Conservation (phyloP, 2,888 invertebrate species). For the Ochropleura leucogaster region DNA sequence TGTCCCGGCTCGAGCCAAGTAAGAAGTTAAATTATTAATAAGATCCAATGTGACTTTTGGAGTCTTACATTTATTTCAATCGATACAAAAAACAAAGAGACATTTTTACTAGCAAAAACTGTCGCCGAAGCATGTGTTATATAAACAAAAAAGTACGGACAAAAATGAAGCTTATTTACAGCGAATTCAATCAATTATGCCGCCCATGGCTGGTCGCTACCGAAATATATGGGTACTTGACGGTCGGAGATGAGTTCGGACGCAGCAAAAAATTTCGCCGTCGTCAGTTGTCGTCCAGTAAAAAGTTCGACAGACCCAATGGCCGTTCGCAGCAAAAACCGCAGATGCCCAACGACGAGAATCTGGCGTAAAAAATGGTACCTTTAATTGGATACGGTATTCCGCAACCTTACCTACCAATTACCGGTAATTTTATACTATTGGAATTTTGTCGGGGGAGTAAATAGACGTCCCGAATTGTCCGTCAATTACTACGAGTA, state of each 20-base stretch:
- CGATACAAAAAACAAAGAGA: conserved; percentile 49
- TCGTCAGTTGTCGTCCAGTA: conserved; percentile 77
- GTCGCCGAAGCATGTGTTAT: conserved; percentile 64
- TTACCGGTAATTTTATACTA: conserved; percentile 65
- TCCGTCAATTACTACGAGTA: conserved; percentile 40
- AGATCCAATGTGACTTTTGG: conserved; percentile 58
- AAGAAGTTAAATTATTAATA: conserved; percentile 68
- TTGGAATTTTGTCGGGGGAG: conserved; percentile 45
- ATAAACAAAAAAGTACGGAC: conserved; percentile 63
- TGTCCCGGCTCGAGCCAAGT: conserved; percentile 49
- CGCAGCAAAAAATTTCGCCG: conserved; percentile 83
- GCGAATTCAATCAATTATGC: conserved; percentile 87
- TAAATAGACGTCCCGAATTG: conserved; percentile 55
- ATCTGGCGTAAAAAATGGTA: conserved; percentile 77
- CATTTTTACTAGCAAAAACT: conserved; percentile 69
- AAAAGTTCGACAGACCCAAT: conserved; percentile 84
- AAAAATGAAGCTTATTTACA: conserved; percentile 83
- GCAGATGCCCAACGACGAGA: conserved; percentile 76
- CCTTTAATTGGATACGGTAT: conserved; percentile 85
- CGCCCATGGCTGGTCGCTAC: conserved; percentile 78
- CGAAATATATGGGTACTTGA: conserved; percentile 86
- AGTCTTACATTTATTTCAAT: conserved; percentile 59
- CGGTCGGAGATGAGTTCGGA: conserved; percentile 83
- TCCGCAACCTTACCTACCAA: conserved; percentile 71
- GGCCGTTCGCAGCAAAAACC: conserved; percentile 83